Conservation (phyloP, 1,140 invertebrate genomes). For the Bombus impatiens region DNA sequence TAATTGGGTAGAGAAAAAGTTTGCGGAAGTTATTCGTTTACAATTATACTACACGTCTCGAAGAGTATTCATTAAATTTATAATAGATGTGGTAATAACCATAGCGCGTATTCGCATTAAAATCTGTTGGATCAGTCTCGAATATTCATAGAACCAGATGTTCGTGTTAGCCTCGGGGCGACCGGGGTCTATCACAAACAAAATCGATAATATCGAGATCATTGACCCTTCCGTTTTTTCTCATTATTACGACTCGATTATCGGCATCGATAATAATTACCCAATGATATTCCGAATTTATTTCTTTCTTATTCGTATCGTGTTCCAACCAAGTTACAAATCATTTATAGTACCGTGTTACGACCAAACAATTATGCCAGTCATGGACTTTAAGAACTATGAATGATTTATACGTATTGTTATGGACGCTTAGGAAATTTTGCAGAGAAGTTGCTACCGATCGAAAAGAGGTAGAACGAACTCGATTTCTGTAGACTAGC, state of each 20-base stretch:
- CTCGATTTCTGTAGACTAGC: neutral
- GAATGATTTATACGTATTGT: neutral
- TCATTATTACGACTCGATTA: neutral
- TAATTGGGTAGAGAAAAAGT: neutral
- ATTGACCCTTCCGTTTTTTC: neutral
- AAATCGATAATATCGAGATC: neutral
- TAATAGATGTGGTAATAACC: neutral
- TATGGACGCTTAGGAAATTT: neutral
- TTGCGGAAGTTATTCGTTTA: neutral
- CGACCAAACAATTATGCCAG: neutral
- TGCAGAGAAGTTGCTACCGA: neutral
- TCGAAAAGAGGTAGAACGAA: neutral
- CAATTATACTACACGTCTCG: neutral
- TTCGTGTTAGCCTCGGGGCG: neutral
- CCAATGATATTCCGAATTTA: neutral
- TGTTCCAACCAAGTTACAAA: neutral
- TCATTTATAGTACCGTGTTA: neutral
- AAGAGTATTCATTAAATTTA: neutral
- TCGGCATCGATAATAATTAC: neutral
- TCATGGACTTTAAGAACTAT: neutral
- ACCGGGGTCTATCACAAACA: neutral
- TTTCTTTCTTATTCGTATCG: neutral
- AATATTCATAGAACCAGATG: neutral
- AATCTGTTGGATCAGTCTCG: neutral
- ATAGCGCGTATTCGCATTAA: neutral